Evolutionary conservation across 2,113 vertebrate genomes (phyloP).

Genomic region (Onychostoma macrolepis): DNA sequence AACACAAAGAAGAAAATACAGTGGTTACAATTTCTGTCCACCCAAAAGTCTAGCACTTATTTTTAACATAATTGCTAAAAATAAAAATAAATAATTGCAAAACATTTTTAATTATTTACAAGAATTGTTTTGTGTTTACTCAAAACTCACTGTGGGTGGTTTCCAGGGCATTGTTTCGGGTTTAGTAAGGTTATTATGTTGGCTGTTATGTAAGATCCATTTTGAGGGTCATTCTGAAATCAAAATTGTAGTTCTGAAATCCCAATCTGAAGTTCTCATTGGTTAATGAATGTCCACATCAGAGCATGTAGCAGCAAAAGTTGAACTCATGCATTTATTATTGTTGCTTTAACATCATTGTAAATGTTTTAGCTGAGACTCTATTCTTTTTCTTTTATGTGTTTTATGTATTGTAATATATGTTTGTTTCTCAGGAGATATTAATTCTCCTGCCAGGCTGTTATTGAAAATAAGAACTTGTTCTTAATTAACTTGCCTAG

Average conservation of each 20-base stretch:
- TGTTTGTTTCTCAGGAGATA: too few species aligned
- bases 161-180: not conserved
- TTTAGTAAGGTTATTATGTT: not conserved
- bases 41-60: not conserved
- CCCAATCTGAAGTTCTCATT: not conserved
- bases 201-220: not conserved
- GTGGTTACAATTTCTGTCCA: not conserved
- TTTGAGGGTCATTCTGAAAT: not conserved
- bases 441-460: too few species aligned
- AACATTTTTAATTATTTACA: too few species aligned
- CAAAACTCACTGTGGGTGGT: not conserved
- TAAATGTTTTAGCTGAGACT: too few species aligned
- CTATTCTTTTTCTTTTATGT: too few species aligned
- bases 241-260: not conserved
- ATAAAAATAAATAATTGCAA: too few species aligned
- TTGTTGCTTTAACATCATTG: not conserved
- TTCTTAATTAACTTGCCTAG: too few species aligned
- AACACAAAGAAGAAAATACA: not conserved
- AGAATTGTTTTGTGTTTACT: too few species aligned
- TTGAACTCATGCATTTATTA: not conserved
- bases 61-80: too few species aligned
- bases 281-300: not conserved
- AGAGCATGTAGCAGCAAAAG: not conserved
- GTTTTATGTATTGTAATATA: too few species aligned
- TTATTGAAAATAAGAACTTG: too few species aligned